Evolutionary conservation across 2,888 invertebrate genomes (phyloP), one percentile per base, ranked within the genome.

Genomic region (Hoplodrina blanda): DNA sequence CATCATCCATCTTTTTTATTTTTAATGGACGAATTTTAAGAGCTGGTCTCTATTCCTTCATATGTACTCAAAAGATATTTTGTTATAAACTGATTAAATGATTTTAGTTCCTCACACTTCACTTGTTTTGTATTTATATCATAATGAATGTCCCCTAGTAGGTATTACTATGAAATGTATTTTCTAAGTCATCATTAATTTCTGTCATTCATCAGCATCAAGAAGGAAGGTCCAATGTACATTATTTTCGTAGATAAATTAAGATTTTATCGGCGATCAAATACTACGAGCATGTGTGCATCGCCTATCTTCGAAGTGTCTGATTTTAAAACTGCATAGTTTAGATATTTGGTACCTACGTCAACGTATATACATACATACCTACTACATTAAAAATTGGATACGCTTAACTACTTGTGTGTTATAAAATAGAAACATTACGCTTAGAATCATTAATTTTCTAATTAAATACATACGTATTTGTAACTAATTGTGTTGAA

Each of bases 381-480:
- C 84, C 81, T 85, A 88, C 84, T 84, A 84, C 85, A 83, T 84
- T 57, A 78, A 87, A 82, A 92, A 91, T 92, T 91, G 89, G 88
- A 90, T 91, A 93, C 93, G 95, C 95, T 95, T 95, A 93, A 91
- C 89, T 93, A 94, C 90, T 90, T 94, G 93, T 95, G 94, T 95
- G 95, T 95, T 92, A 77, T 85, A 83, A 87, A 91, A 94, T 95
- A 95, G 95, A 91, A 91, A 92, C 88, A 92, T 93, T 94, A 95
- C 94, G 95, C 95, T 95, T 95, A 95, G 94, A 93, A 91, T 90
- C 89, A 89, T 92, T 93, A 92, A 90, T 93, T 95, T 95, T 92
- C 86, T 91, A 92, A 88, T 88, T 87, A 84, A 84, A 88, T 88
- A 91, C 90, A 90, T 90, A 92, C 91, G 90, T 92, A 91, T 92